Conservation (phyloP, 2,888 invertebrate genomes). For the Mythimna loreyi region DNA sequence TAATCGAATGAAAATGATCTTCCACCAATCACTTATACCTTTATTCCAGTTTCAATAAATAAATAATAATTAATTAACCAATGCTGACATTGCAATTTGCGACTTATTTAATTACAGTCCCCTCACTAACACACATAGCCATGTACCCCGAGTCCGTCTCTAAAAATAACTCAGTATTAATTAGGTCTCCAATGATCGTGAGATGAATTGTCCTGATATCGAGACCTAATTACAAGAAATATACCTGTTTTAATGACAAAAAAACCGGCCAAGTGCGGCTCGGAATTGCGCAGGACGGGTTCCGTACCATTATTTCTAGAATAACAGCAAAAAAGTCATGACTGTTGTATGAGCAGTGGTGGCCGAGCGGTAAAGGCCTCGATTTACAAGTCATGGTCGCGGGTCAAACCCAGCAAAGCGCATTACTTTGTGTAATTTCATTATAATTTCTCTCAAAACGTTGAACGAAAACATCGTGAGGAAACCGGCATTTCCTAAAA, state of each 20-base stretch:
- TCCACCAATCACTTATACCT: conserved; percentile 21
- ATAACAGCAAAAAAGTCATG: too few species aligned
- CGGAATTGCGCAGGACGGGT: too few species aligned
- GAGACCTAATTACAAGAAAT: conserved; percentile 63
- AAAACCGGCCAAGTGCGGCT: too few species aligned
- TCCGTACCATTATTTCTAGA: too few species aligned
- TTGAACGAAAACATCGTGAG: too few species aligned
- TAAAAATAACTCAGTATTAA: conserved; percentile 65
- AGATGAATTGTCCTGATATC: conserved; percentile 64
- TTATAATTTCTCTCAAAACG: too few species aligned
- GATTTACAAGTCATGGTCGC: too few species aligned
- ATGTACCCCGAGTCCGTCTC: conserved; percentile 19
- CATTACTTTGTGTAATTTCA: too few species aligned
- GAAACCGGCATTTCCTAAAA: too few species aligned
- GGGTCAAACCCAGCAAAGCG: too few species aligned
- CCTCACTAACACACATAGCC: conserved; percentile 12
- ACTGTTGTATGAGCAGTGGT: too few species aligned
- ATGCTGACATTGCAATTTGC: conserved; percentile 8
- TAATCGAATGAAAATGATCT: not conserved
- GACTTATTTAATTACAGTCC: conserved; percentile 14
- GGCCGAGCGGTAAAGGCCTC: too few species aligned
- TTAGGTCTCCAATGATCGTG: conserved; percentile 65
- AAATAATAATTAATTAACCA: not conserved
- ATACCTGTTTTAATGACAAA: conserved; percentile 60
- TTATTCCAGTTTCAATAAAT: conserved; percentile 9